Conservation (phyloP, 1,140 invertebrate genomes). For the Latrodectus geometricus region DNA sequence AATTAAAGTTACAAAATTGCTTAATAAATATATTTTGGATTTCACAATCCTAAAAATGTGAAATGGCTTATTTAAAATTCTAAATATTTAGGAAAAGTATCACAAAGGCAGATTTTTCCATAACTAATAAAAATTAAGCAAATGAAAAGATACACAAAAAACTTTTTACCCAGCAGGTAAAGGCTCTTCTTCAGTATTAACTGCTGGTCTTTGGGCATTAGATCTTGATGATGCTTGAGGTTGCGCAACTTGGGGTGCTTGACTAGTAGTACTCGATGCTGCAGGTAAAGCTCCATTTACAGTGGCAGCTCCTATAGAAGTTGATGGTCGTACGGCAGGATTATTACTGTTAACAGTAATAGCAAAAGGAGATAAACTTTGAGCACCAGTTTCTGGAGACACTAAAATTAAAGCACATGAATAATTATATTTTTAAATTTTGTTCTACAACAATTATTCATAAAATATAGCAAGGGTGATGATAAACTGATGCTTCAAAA, state of each 20-base stretch:
- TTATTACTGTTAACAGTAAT: slow-evolving; percentile 46
- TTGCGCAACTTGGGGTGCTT: slow-evolving; percentile 59
- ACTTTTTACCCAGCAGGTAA: slow-evolving; percentile 77
- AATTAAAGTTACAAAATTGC: too few species aligned
- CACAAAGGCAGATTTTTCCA: too few species aligned
- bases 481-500: too few species aligned
- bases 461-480: not conserved
- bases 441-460: not conserved
- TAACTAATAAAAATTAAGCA: too few species aligned
- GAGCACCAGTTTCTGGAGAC: slow-evolving; percentile 37
- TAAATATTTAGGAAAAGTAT: too few species aligned
- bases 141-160: too few species aligned
- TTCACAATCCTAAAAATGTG: too few species aligned
- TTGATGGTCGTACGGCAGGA: slow-evolving; percentile 21
- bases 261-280: slow-evolving; percentile 61
- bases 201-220: slow-evolving; percentile 43
- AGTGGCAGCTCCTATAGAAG: slow-evolving; percentile 34
- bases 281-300: slow-evolving; percentile 36
- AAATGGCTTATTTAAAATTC: too few species aligned
- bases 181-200: slow-evolving; percentile 77
- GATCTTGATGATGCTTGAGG: slow-evolving; percentile 12
- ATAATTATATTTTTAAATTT: not conserved
- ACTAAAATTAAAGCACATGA: slow-evolving; percentile 15
- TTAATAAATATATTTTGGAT: too few species aligned
- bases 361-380: slow-evolving; percentile 22